Evolutionary conservation across 2,888 invertebrate genomes (phyloP), one percentile per base, ranked within the genome.

Genomic region (Ormyrus nitidulus): DNA sequence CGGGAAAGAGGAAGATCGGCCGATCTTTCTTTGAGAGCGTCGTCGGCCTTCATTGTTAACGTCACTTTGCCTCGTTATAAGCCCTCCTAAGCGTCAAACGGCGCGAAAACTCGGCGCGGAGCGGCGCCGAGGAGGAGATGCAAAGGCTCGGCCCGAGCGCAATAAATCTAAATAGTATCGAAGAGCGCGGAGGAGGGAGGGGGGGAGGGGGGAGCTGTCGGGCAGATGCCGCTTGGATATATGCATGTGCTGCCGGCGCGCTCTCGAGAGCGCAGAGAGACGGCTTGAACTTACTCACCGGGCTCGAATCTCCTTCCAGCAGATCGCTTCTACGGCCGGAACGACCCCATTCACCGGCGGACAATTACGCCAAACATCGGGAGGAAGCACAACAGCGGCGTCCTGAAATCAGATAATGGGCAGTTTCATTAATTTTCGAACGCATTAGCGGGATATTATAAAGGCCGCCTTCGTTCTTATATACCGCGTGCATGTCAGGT

Each of bases 321-420:
- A 86, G 88, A 89, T 88, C 85, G 86, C 85, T 85, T 87, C 89
- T 89, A 90, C 87, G 87, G 89, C 85, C 87, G 88, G 86, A 84
- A 85, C 86, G 88, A 86, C 87, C 88, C 89, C 88, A 88, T 88
- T 88, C 87, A 88, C 87, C 87, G 86, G 83, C 86, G 85, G 85
- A 85, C 85, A 86, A 88, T 87, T 86, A 85, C 86, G 84, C 84
- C 86, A 86, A 86, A 85, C 90, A 90, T 90, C 87, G 86, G 88
- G 87, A 86, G 56, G 44, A 54, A 71, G 48, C 75, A 69, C 77
- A 72, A 85, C 84, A 83, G 84, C 84, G 83, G 84, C 83, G 84
- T 85, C 88, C 89, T 89, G 87, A 49, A 83, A 86, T 62, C 49
- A 56, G 13, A 77, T 8, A 34, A 62, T 34, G 34, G 34, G 34